Percentiles rank a stretch among this genome's conserved stretches.
Conservation (phyloP, 1,140 invertebrate species). For the Macrostomum lignano region DNA sequence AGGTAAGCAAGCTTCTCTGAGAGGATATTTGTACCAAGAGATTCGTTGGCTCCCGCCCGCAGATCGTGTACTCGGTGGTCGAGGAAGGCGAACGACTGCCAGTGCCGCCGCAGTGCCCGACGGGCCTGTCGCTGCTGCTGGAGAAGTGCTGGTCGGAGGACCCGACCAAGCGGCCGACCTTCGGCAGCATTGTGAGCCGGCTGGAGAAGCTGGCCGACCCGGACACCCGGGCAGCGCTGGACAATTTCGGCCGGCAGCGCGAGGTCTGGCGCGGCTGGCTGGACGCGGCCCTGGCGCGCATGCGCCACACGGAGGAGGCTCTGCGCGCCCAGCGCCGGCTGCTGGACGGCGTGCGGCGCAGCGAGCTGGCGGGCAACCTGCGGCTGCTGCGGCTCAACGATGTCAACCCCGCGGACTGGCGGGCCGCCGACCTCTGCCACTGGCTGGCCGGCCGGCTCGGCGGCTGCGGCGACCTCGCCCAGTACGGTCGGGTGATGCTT, state of each 20-base stretch:
- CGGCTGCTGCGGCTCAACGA: no score
- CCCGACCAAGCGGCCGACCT: constrained; percentile 20
- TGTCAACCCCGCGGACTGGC: constrained; percentile 6
- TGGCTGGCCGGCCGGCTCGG: constrained; percentile 3
- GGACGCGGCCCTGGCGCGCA: constrained; percentile 6
- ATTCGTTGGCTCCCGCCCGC: no score
- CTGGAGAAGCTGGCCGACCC: constrained; percentile 16
- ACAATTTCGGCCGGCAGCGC: not conserved
- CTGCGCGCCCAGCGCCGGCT: constrained; percentile 26
- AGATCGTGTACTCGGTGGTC: no score
- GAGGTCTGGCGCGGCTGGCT: constrained; percentile 7
- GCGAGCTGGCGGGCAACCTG: constrained; percentile 9
- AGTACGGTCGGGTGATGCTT: constrained; percentile 22
- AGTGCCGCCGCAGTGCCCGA: constrained; percentile 22
- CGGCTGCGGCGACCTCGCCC: constrained; percentile 15
- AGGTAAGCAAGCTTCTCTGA: no score
- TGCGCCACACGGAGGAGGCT: constrained; percentile 7
- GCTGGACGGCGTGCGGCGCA: constrained; percentile 27
- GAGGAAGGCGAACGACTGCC: constrained; percentile 25
- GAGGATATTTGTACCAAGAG: no score
- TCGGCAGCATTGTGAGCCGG: constrained; percentile 14
- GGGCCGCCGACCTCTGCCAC: no score
- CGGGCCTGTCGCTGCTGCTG: constrained; percentile 20
- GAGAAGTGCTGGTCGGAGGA: constrained; percentile 23
- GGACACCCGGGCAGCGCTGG: constrained; percentile 16